These are phyloP conservation scores for Rhopalosiphum maidis DNA, from an alignment of 1,140 invertebrate genomes.

Conservation along the genomic window DNA sequence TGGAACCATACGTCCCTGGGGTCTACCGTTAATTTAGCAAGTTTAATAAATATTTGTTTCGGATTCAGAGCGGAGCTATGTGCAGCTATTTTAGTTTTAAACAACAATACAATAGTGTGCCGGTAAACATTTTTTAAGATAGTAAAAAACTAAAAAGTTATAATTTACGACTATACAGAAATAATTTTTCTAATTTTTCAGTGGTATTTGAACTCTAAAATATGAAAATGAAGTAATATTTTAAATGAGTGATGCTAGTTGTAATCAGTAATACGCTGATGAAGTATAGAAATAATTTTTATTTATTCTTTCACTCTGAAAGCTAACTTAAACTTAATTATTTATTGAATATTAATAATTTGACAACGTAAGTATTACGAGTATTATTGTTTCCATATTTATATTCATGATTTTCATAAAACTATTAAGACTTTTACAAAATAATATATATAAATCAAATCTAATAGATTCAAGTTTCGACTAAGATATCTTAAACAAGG, in stretches of 20 bases:
- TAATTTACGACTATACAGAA: not conserved
- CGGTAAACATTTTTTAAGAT: not conserved
- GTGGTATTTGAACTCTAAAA: not conserved
- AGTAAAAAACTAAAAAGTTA: not conserved
- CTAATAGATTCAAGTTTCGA: not conserved
- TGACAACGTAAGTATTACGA: too few relatives aligned
- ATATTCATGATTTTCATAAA: not conserved
- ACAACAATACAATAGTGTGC: not conserved
- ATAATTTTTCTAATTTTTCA: not conserved
- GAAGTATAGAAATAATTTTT: not conserved
- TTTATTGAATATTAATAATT: not conserved
- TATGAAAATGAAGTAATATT: not conserved
- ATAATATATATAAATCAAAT: not conserved
- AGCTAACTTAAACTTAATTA: not conserved
- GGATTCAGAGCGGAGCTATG: not conserved
- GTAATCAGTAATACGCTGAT: too few relatives aligned
- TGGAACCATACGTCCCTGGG: not conserved
- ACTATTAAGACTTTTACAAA: not conserved
- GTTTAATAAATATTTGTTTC: not conserved
- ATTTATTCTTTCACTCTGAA: not conserved
- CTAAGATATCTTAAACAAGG: not conserved
- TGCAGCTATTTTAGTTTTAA: not conserved
- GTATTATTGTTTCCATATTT: too few relatives aligned
- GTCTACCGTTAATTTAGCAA: not conserved
- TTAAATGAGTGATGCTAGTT: not conserved